Base-by-base conservation (phyloP, 2,113 vertebrate species). In the Trochalopteron elliotii region DNA sequence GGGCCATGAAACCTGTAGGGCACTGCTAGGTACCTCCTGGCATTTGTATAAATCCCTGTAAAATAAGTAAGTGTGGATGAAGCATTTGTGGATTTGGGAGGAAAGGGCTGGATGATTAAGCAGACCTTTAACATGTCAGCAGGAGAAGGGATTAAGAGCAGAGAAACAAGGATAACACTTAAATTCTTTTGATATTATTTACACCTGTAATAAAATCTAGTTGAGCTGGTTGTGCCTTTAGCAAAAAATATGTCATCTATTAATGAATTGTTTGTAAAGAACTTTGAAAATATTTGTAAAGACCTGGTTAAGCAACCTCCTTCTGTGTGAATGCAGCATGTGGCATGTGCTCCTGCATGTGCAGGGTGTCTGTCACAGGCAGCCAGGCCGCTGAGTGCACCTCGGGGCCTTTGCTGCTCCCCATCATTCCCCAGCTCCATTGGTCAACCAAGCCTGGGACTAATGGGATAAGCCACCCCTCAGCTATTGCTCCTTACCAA, bases 241-340 rank as follows among this genome's bases (percentile, higher is more conserved):
- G 96, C 79, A 81, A 94, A 96, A 96, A 96, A 96, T 93, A 92
- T 75, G 92, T 96, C 82, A 96, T 87, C 88, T 93, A 92, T 96
- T 96, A 97, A 90, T 64, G 88, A 96, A 71, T 42, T 92, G 90
- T 95, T 96, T 96, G 88, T 71, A 88, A 93, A 96, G 85, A 75
- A 22, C 82, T 89, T 71, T 30, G 68, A 88, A 96, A 93, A 90
- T 78, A 64, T 86, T 94, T 93, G 68, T 81, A 53, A 93, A 94
- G 60, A 42, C 71, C 64, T 12, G 2, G 76, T 70, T 77, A 85
- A 81, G 76, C 1, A 59, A 83, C 87, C 68, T 70, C 47, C 71
- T 59, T 11, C 61, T 52, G 71, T 20, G 76, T 20, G 40, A 12
- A 18, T 61, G 24, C 10, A 1, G 42, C 20, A 11, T 57, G 70